Conservation (phyloP, 2,888 invertebrate genomes). For the Diarsia dahlii region DNA sequence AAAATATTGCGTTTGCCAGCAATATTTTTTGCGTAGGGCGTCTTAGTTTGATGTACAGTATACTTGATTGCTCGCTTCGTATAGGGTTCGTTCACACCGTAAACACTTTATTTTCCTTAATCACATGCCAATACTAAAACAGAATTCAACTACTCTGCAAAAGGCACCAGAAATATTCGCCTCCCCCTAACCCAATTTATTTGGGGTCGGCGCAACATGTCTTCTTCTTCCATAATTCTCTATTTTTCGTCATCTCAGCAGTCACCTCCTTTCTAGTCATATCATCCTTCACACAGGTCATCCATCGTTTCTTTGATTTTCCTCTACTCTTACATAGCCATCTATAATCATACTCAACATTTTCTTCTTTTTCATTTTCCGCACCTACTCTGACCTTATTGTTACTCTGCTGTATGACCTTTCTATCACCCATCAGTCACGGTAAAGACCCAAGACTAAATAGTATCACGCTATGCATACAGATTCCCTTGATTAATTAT, state of each 20-base stretch:
- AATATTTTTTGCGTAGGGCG: background rate
- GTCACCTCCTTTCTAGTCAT: too few relatives aligned
- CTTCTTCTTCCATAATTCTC: too few relatives aligned
- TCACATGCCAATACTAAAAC: background rate
- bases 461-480: constrained; percentile 3
- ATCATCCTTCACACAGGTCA: too few relatives aligned
- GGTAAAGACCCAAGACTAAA: constrained; percentile 18
- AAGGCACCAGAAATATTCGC: background rate
- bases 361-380: too few relatives aligned
- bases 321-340: too few relatives aligned
- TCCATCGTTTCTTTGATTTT: too few relatives aligned
- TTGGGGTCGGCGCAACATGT: too few relatives aligned
- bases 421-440: background rate
- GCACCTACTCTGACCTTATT: background rate
- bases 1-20: too few relatives aligned
- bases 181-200: too few relatives aligned
- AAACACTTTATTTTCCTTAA: background rate
- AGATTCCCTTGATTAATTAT: constrained; percentile 39
- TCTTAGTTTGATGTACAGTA: background rate
- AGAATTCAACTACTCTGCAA: background rate
- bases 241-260: too few relatives aligned
- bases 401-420: background rate
- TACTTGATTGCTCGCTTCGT: background rate
- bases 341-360: too few relatives aligned
- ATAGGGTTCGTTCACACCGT: background rate